A percentile compares a stretch with the other conserved stretches of the same genome.
Conservation (phyloP, 2,888 invertebrate species). For the Helobdella robusta region DNA sequence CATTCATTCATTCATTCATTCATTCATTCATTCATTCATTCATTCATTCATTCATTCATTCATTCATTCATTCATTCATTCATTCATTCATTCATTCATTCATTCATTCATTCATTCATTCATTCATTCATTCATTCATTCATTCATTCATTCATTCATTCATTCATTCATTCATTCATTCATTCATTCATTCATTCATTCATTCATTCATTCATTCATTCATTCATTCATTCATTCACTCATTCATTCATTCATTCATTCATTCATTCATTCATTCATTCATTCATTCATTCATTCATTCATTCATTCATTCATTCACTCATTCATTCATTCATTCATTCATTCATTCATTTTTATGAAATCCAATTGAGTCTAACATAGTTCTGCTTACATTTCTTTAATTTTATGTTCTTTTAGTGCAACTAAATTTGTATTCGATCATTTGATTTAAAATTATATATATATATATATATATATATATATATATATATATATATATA, state of each 20-base stretch:
- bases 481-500: too few relatives aligned
- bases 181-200: constrained; percentile 10
- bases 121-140: constrained; percentile 10
- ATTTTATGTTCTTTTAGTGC: too few relatives aligned
- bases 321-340: too few relatives aligned
- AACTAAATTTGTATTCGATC: too few relatives aligned
- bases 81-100: not conserved
- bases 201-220: constrained; percentile 10
- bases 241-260: not conserved
- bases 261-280: too few relatives aligned
- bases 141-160: constrained; percentile 10
- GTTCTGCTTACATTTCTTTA: too few relatives aligned
- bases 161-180: constrained; percentile 10
- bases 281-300: too few relatives aligned
- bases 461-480: too few relatives aligned
- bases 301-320: too few relatives aligned
- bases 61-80: not conserved
- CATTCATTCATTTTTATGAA: too few relatives aligned
- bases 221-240: not conserved
- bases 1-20: not conserved
- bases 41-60: not conserved
- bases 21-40: not conserved
- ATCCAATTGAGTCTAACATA: too few relatives aligned
- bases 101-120: constrained; percentile 3
- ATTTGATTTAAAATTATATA: too few relatives aligned